Percentiles rank a stretch among this genome's conserved stretches.
Evolutionary conservation across 2,113 vertebrate species (phyloP).

Genomic region (Bos indicus): DNA sequence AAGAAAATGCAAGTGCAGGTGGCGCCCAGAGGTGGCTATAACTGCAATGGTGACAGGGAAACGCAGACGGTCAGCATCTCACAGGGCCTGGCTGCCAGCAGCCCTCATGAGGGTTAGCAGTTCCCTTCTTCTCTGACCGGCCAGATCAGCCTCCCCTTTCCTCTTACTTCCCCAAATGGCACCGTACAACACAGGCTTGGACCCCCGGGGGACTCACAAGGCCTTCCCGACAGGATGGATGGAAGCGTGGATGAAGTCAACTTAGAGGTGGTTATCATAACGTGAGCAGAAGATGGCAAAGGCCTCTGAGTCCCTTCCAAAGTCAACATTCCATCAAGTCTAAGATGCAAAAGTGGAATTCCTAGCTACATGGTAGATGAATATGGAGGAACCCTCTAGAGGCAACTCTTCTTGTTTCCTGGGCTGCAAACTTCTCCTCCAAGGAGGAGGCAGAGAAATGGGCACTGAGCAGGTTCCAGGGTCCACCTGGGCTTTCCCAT

Average conservation of each 20-base stretch:
- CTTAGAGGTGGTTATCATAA: neutral
- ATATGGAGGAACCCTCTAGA: neutral
- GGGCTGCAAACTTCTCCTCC: neutral
- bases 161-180: neutral
- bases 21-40: neutral
- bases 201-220: neutral
- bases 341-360: neutral
- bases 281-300: neutral
- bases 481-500: neutral
- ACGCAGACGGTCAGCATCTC: fast-evolving
- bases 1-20: neutral
- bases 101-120: neutral
- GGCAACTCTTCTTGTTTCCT: neutral
- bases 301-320: neutral
- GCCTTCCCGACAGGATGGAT: neutral
- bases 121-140: neutral
- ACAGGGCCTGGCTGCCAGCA: neutral
- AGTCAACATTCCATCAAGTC: neutral
- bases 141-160: neutral
- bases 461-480: neutral
- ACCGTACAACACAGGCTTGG: neutral
- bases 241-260: neutral
- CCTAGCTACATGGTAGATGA: neutral
- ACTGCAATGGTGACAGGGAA: neutral
- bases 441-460: neutral